A percentile compares a stretch with the other conserved stretches of the same genome.
These are phyloP conservation scores for Smittia aterrima DNA, from an alignment of 2,888 invertebrate genomes.

Conservation along the genomic window DNA sequence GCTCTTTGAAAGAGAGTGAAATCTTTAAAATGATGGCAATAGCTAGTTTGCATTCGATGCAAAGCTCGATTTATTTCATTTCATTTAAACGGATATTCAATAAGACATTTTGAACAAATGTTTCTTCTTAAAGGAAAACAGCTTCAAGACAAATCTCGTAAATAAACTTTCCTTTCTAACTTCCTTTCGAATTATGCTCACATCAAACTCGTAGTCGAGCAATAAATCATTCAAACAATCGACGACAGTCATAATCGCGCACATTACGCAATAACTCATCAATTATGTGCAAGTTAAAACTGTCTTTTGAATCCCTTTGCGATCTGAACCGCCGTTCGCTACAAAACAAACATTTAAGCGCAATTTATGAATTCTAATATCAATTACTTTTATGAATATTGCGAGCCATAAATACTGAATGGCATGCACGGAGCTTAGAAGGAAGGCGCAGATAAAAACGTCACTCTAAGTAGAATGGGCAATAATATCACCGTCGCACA, in stretches of 20 bases:
- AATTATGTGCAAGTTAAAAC: too few species aligned
- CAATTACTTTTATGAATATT: slow-evolving; percentile 37
- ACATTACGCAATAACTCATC: too few species aligned
- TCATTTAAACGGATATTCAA: neutral
- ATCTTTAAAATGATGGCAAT: neutral
- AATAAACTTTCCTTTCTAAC: too few species aligned
- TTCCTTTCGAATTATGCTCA: too few species aligned
- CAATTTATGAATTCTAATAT: slow-evolving; percentile 34
- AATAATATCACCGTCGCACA: neutral
- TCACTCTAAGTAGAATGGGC: slow-evolving; percentile 16
- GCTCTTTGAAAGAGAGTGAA: neutral
- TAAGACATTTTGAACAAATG: neutral
- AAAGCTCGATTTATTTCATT: neutral
- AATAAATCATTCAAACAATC: too few species aligned
- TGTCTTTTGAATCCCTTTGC: too few species aligned
- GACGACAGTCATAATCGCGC: too few species aligned
- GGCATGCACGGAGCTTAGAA: slow-evolving; percentile 9
- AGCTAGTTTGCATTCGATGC: neutral
- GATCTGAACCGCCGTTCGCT: too few species aligned
- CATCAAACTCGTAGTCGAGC: too few species aligned
- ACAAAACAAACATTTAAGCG: slow-evolving; percentile 6
- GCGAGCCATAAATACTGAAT: slow-evolving; percentile 22
- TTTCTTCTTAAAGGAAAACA: too few species aligned
- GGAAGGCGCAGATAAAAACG: slow-evolving; percentile 21
- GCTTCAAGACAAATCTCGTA: too few species aligned